Evolutionary conservation across 2,113 vertebrate genomes (phyloP).

Genomic region (Rana temporaria): DNA sequence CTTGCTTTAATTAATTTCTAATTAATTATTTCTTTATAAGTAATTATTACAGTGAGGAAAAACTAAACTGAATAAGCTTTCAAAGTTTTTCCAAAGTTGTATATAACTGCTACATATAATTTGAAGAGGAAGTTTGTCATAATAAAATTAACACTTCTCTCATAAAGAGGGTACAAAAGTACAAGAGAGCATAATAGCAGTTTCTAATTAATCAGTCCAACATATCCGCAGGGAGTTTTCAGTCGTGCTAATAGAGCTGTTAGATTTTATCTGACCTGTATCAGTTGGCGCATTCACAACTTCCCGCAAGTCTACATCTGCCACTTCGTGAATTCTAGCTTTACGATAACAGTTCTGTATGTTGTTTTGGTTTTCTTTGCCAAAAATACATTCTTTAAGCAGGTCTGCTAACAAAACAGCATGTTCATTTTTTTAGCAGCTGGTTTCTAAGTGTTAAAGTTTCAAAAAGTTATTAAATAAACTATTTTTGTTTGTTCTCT

Average conservation of each 20-base stretch:
- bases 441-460: conserved; percentile 38
- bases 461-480: conserved; percentile 32
- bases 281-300: conserved; percentile 48
- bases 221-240: conserved; percentile 31
- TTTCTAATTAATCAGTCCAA: conserved; percentile 46
- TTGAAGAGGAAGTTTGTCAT: conserved; percentile 9
- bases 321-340: conserved; percentile 44
- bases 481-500: not conserved
- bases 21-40: too few relatives aligned
- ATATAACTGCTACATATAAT: not conserved
- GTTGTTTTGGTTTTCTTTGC: conserved; percentile 42
- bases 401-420: conserved; percentile 34
- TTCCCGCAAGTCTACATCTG: conserved; percentile 36
- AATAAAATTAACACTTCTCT: conserved; percentile 20
- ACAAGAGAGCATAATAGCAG: not conserved
- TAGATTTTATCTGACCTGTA: conserved; percentile 41
- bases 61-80: too few relatives aligned
- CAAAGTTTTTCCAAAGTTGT: not conserved
- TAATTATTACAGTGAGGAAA: too few relatives aligned
- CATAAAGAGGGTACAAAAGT: conserved; percentile 12
- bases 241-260: conserved; percentile 47
- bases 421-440: conserved; percentile 46
- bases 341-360: conserved; percentile 46
- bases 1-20: too few relatives aligned
- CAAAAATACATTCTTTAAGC: conserved; percentile 52